Evolutionary conservation across 2,888 invertebrate genomes (phyloP), one percentile per base, ranked within the genome.

Genomic region (Dryobotodes eremita): DNA sequence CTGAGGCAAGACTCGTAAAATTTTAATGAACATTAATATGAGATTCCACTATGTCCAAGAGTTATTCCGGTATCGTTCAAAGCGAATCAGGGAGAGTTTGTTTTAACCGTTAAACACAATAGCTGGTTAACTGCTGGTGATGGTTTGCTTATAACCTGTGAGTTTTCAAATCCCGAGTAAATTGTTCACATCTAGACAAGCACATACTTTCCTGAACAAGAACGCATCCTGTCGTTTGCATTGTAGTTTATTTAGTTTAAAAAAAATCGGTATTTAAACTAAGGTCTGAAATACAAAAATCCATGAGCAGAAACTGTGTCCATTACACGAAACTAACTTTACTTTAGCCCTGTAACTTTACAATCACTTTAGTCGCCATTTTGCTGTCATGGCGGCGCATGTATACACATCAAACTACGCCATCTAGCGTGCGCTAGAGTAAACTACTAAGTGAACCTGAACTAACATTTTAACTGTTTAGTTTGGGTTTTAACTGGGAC

Each of bases 301-400:
- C 48, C 0, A 26, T 17, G 13, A 20, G 31, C 15, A 23, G 46
- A 31, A 20, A 57, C 23, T 42, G 17, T 57, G 1, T 7, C 11
- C 3, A 7, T 84, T 71, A 62, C 57, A 62, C 0, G 26, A 11
- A 59, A 46, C 57, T 53, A n/a, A 17, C 13, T 64, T 46, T 50
- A 42, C 55, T 81, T 42, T 17, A 57, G 26, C 20, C 23, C 20
- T 48, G 46, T 80, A 70, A 84, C 64, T 73, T 73, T 50, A 80
- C 59, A 71, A 86, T 72, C 61, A 82, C 23, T 75, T 79, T 26
- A 26, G 55, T 15, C 87, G 91, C 91, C 91, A 91, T 91, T 89
- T 92, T 89, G 62, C 84, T 90, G 90, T 91, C 92, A 92, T 90
- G 90, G 90, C 87, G 83, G 81, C 92, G 93, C 92, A 93, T 89